Base-by-base conservation (phyloP, 2,113 vertebrate species). In the Tiliqua scincoides region DNA sequence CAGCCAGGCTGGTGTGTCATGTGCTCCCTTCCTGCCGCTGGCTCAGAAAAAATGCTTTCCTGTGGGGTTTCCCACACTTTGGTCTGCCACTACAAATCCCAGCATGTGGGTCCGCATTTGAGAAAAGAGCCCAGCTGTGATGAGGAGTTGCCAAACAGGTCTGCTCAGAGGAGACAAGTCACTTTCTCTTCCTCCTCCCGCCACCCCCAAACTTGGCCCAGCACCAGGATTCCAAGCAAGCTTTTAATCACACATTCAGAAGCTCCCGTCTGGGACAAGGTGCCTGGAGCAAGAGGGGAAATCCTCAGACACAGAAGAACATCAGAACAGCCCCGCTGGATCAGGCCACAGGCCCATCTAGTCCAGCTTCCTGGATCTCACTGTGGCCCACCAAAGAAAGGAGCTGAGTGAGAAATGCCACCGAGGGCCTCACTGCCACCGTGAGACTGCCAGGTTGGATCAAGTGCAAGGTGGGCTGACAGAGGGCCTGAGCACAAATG, bases 11-110 rank as follows among this genome's bases (percentile, higher is more conserved):
- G 84, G 78, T 48, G 18, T 23, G 78, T 48, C 9, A 14, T 43
- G 43, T n/a, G 25, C 8, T 59, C 61, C 68, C 11, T 17, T 57
- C 67, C 63, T 59, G 57, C 65, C 25, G 61, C 61, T 20, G 14
- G 21, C 67, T 62, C 15, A 10, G 10, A 48, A 35, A 72, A 79
- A 6, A 0, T 5, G 32, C 25, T 40, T 9, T 40, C 78, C 85
- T 54, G 68, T 9, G 70, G 85, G 61, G 4, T 81, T 86, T 86
- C 85, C 68, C 85, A 81, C 68, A 80, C 68, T n/a, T 68, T 73
- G 78, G 30, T 48, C 48, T 15, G 37, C 18, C 30, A 62, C 68
- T 80, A 20, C 68, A 72, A 27, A 86, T 80, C 85, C 23, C 6
- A 80, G 77, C 67, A 61, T 4, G 67, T 25, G 2, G 30, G 57